Base-by-base conservation (phyloP, 2,888 invertebrate species). In the Ochropleura plecta region DNA sequence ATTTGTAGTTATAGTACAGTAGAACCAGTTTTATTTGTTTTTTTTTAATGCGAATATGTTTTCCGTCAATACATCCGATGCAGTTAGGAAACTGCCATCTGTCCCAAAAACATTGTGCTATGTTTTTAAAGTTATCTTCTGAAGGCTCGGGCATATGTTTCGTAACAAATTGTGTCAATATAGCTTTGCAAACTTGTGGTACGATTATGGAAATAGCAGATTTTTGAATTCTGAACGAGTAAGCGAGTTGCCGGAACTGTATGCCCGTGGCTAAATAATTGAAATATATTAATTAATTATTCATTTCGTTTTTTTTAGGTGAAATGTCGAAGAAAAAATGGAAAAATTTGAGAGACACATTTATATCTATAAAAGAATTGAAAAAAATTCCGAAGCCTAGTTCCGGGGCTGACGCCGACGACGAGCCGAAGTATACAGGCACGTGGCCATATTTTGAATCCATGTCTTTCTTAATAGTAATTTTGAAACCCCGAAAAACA, bases 341-440 rank as follows among this genome's bases (percentile, higher is more conserved):
- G 84, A 84, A 85, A 81, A 84, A 84, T 79, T 82, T 85, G 73
- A 79, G 86, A 77, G 82, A 84, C 78, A 79, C 80, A 8, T 82
- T 75, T 82, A 79, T n/a, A n/a, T n/a, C n/a, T 82, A 79, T 40
- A 20, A 85, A 80, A 83, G 80, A 82, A 80, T 84, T 78, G 75
- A 84, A 82, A 84, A 68, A 86, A 85, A 73, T 46, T 78, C 76
- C 76, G 9, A 82, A 86, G 70, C 78, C 83, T 49, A 82, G 82
- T 79, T 83, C 85, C 75, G 86, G 86, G 71, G 4, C 71, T 65
- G 75, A 71, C 60, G 75, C 75, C 76, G 84, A 84, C 53, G 79
- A 84, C 59, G 76, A 85, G 77, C 82, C 81, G 72, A 76, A 85
- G 70, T 85, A 82, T 83, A 81, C 76, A 84, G 83, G 83, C 79